Evolutionary conservation across 2,888 invertebrate genomes (phyloP), one percentile per base, ranked within the genome.

Genomic region (Drosophila mimica): DNA sequence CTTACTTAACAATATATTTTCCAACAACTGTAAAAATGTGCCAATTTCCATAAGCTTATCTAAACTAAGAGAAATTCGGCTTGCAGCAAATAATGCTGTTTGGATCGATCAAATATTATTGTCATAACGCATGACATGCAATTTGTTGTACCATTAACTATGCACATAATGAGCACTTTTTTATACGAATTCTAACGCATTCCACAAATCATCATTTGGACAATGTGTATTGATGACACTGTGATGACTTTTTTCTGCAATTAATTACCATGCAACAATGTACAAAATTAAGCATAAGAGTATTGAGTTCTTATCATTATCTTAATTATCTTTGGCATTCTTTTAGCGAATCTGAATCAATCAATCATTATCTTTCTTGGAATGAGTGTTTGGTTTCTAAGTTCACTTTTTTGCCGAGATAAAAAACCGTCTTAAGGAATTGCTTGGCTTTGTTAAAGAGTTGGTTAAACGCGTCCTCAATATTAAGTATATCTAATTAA

Each of bases 141-240:
- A 56, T 54, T 67, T 36, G 60, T 58, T 33, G 15, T 8, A n/a
- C n/a, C 34, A 51, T 15, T 9, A 79, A 57, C 17, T 60, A 38
- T 25, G 17, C 46, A 30, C 30, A 46, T 79, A 60, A 78, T 78
- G 64, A 62, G 54, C 20, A 34, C 13, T 63, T 68, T 79, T 72
- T 74, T 63, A 25, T 34, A 17, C n/a, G 11, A 25, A 40, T 11
- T 28, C 49, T 30, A 2, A 25, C 38, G 62, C 70, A 79, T 80
- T 80, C 81, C 76, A 51, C 81, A 48, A 58, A 69, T 76, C 81
- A 76, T 72, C 62, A 33, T 63, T 63, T 63, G 54, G 43, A 59
- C 53, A 48, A 52, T 68, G 59, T 38, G 25, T 25, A 20, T 7
- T 15, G 20, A 25, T 46, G 46, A 46, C 13, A 25, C 25, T 25